Base-by-base conservation (phyloP, 2,888 invertebrate genomes). In the Desoria tigrina region DNA sequence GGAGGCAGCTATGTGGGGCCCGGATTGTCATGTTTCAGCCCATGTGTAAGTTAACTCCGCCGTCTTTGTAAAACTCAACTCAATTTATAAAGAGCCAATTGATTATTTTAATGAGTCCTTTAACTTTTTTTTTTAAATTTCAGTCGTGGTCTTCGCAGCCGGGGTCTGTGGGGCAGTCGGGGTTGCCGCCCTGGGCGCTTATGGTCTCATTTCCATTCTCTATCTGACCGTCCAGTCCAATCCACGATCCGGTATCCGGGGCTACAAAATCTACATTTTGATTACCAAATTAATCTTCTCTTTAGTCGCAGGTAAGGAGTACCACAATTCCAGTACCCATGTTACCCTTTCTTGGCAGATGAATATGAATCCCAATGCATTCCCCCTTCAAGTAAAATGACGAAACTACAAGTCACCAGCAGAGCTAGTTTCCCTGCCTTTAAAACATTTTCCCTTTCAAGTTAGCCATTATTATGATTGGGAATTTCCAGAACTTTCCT, bases 171-270 rank as follows among this genome's bases (percentile, higher is more conserved):
- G 89, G 6, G 85, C 87, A n/a, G 81, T 87, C 63, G 89, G 90
- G 58, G 88, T 90, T 50, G 82, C 86, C 1, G 82, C 88, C 58
- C 83, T 92, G 72, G 91, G 88, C 50, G 81, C 90, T 63, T 89
- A 90, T 82, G 90, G 90, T 81, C 82, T 90, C 67, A 82, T 92
- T 68, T 88, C 91, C 59, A 86, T 92, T 69, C 84, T 92, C 72
- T 92, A 92, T 80, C 84, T 93, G 74, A 90, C 92, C 71, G 92
- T 92, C 92, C 87, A 92, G 78, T 89, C 89, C 60, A 91, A 60
- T 24, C 58, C 63, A 16, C 18, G 60, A 3, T 45, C 61, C 50
- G 32, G 42, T 7, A 49, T 64, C 23, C 53, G 64, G 9, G 11
- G 42, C 11, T 39, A 57, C 21, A 45, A 59, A 24, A 55, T 68